Base-by-base conservation (phyloP, 2,888 invertebrate species). In the Cantharis lateralis region DNA sequence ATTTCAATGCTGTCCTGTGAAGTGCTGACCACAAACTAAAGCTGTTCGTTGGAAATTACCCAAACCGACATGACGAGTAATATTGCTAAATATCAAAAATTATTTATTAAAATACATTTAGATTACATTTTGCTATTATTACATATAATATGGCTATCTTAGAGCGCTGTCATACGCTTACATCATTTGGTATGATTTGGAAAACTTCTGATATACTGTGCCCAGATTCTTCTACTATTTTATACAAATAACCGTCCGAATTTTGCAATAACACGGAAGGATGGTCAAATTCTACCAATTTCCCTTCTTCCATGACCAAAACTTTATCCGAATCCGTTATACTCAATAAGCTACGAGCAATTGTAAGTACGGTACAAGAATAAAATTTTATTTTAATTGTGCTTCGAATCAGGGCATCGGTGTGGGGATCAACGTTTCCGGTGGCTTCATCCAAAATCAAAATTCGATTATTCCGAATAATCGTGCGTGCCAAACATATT, bases 281-380 rank as follows among this genome's bases (percentile, higher is more conserved):
- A 82, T 93, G 92, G 1, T 93, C 95, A 16, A 93, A 91, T 86
- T 96, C 96, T 0, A 91, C 91, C 85, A 93, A 90, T 64, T 63
- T 92, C 0, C 95, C 95, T 20, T 93, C 92, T 84, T 94, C 93
- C 90, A 95, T 91, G n/a, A 95, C 94, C 81, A 95, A 85, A 72
- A 95, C 93, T 87, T 92, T 91, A 88, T 95, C 70, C 10, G 62
- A 70, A 62, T 70, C 32, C 16, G 62, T 94, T 71, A 95, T 93
- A 0, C 95, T 95, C 83, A 95, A 92, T 2, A 95, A 90, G 28
- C 95, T 90, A 87, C 95, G 95, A 62, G 95, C 95, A 63, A 95
- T 94, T 0, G 95, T 95, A 26, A 95, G 89, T 26, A 95, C 94
- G 0, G 94, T 94, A 85, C 94, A 95, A 15, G 91, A 89, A 1